Evolutionary conservation across 64 coral and sea anemone species (phyloP).

Genomic region (Trachythela sp.): DNA sequence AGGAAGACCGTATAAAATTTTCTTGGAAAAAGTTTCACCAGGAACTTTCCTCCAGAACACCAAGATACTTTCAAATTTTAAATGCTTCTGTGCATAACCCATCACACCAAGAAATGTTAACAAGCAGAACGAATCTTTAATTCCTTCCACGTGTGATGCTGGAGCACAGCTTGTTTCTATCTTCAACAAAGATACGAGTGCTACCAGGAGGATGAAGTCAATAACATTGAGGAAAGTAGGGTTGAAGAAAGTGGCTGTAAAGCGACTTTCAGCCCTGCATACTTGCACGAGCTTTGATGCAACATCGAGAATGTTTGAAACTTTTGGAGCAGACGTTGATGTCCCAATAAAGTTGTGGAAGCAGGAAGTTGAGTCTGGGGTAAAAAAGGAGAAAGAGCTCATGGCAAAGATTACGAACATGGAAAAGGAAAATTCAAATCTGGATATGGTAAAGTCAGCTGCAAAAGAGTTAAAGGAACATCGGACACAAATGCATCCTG

Average conservation of each 20-base stretch:
- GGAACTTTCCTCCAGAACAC: background rate
- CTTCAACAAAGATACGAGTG: slow-evolving; percentile 27
- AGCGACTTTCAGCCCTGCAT: slow-evolving; percentile 15
- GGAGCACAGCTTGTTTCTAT: slow-evolving; percentile 39
- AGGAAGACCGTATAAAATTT: background rate
- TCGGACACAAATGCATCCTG: slow-evolving; percentile 49
- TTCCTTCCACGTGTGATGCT: too few species aligned
- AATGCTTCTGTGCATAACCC: slow-evolving; percentile 1
- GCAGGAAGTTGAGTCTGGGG: slow-evolving; percentile 10
- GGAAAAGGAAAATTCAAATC: background rate
- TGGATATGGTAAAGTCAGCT: background rate
- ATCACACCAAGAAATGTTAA: slow-evolving; percentile 18
- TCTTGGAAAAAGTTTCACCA: background rate
- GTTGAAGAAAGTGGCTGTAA: slow-evolving; percentile 40
- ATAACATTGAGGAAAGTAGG: slow-evolving; percentile 44
- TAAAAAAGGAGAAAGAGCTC: slow-evolving; percentile 17
- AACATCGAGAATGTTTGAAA: slow-evolving; percentile 42
- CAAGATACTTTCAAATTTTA: background rate
- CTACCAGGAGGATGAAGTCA: slow-evolving; percentile 28
- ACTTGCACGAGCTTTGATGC: slow-evolving; percentile 35
- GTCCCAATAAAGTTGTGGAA: slow-evolving; percentile 28
- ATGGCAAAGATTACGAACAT: background rate
- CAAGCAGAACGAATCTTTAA: background rate
- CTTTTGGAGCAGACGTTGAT: slow-evolving; percentile 38
- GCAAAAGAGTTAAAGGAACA: slow-evolving; percentile 38